Evolutionary conservation across 2,797 vertebrate species (phyloP).

Genomic region (Sphenopsis melanotis): DNA sequence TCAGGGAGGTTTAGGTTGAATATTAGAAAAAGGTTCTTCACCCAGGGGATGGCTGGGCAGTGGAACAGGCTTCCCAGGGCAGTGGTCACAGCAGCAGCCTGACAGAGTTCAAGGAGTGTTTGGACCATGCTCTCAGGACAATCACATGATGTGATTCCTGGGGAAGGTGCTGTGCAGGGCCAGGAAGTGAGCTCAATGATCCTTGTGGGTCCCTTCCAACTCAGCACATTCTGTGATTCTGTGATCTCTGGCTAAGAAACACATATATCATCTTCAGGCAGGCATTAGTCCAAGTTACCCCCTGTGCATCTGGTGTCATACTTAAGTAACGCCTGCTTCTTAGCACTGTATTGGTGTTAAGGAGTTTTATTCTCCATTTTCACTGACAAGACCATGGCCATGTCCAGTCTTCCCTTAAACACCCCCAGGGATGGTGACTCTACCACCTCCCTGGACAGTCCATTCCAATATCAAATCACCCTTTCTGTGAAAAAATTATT

Average conservation of each 20-base stretch:
- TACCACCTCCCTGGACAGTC: neutral
- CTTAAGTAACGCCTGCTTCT: neutral
- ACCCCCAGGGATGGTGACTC: neutral
- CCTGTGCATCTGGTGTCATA: rapidly evolving
- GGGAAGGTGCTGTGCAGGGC: neutral
- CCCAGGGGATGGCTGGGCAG: neutral
- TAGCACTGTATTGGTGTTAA: neutral
- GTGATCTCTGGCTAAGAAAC: neutral
- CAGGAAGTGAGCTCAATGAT: neutral
- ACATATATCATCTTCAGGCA: neutral
- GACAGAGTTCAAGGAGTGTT: neutral
- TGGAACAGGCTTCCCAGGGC: neutral
- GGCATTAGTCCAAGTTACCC: neutral
- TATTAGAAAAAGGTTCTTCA: neutral
- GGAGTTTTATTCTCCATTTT: neutral
- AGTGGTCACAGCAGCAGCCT: neutral
- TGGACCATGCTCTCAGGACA: neutral
- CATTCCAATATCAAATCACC: neutral
- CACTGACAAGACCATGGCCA: neutral
- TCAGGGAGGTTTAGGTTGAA: neutral
- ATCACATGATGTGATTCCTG: neutral
- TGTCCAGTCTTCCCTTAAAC: neutral
- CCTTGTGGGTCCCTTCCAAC: neutral
- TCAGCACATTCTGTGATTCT: neutral
- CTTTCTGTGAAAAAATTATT: neutral